A percentile compares a stretch with the other conserved stretches of the same genome.
Evolutionary conservation across 2,797 vertebrate species (phyloP).

Genomic region (Allobates femoralis): DNA sequence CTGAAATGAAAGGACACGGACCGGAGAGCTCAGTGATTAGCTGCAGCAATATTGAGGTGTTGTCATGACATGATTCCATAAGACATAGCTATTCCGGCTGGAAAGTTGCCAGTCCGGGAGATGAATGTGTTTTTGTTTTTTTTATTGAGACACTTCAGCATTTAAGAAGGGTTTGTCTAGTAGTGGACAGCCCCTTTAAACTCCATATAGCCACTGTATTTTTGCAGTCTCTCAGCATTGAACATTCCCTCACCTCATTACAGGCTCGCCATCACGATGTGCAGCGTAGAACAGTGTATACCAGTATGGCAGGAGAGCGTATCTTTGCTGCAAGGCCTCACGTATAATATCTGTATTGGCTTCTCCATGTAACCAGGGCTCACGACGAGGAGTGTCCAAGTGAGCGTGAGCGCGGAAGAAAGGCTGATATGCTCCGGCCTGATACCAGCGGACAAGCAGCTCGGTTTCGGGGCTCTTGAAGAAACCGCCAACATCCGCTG

Average conservation of each 20-base stretch:
- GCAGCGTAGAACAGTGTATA: conserved; percentile 87
- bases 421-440: conserved; percentile 89
- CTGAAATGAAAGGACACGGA: no score
- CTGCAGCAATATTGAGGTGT: no score
- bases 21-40: no score
- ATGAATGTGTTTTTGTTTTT: no score
- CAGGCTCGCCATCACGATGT: conserved; percentile 79
- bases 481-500: conserved; percentile 90
- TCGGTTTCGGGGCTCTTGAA: conserved; percentile 88
- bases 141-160: no score
- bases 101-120: no score
- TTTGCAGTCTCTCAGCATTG: neutral
- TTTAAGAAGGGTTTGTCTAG: no score
- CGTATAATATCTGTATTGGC: conserved; percentile 84
- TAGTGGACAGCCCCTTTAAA: no score
- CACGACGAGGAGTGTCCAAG: conserved; percentile 89
- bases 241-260: conserved; percentile 83
- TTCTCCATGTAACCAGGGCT: conserved; percentile 89
- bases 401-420: conserved; percentile 93
- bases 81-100: no score
- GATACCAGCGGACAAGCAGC: conserved; percentile 94
- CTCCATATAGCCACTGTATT: neutral
- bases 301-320: conserved; percentile 89
- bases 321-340: conserved; percentile 83
- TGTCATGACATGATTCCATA: no score